These are phyloP conservation scores for Blastomussa wellsi DNA, from an alignment of 92 coral and sea anemone species.

Conservation along the genomic window DNA sequence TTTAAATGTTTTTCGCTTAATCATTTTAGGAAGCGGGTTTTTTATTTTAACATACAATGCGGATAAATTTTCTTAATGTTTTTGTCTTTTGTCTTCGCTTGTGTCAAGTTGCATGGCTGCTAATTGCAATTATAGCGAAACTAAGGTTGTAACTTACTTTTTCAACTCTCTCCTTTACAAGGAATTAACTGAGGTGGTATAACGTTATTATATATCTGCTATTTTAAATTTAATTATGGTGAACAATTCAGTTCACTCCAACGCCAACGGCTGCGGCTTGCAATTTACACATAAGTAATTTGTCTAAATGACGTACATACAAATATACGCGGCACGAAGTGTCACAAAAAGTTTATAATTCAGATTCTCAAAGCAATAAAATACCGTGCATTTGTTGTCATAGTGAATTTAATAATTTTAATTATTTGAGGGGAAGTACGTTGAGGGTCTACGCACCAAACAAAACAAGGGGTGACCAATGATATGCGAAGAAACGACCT, in stretches of 20 bases:
- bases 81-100: background rate
- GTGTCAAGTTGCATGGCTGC: background rate
- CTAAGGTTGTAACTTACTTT: slow-evolving; percentile 9
- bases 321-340: background rate
- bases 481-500: background rate
- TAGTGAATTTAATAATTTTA: slow-evolving; percentile 16
- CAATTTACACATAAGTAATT: slow-evolving; percentile 9
- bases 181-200: background rate
- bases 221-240: background rate
- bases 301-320: background rate
- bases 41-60: background rate
- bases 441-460: background rate
- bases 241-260: background rate
- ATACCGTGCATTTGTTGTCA: slow-evolving; percentile 11
- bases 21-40: slow-evolving; percentile 19
- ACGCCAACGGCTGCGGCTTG: background rate
- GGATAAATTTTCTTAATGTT: background rate
- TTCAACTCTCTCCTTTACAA: background rate
- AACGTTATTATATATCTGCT: background rate
- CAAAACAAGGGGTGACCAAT: slow-evolving; percentile 7
- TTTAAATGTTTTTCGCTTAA: background rate
- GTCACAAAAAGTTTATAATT: background rate
- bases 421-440: slow-evolving; percentile 18
- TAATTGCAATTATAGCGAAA: slow-evolving; percentile 1
- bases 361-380: background rate